Evolutionary conservation across 2,113 vertebrate species (phyloP), one percentile per base, ranked within the genome.

Genomic region (Emydocephalus ijimae): DNA sequence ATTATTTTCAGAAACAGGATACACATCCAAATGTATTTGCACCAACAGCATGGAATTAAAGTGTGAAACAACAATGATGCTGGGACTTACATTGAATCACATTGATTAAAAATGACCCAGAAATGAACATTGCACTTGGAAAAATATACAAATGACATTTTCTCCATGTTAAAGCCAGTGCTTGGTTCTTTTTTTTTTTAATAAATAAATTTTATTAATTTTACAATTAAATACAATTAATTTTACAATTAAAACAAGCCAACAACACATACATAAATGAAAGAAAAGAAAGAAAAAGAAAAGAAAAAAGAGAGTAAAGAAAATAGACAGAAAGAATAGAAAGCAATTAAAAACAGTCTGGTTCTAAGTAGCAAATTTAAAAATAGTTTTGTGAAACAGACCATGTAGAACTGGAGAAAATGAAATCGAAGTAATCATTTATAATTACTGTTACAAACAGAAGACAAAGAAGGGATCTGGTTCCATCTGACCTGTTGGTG

Each of bases 21-120:
- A 92, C 74, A 69, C 89, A 93, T 88, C 92, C 94, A 93, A 95
- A 86, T 94, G 95, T 94, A 93, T 94, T 89, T 29, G 34, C 95
- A 88, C 90, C 94, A 56, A 89, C 5, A 43, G 34, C 91, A 56
- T 69, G 92, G 93, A 91, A 90, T 89, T 92, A 91, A 90, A 34
- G 86, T 8, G 88, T 86, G 95, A 92, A 85, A 26, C 94, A 95
- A 93, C 64, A 89, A 69, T 85, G 93, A 92, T 54, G 91, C 90
- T 56, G 59, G n/a, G 26, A 90, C 29, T 94, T 4, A 21, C 21
- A 90, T 94, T 95, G 91, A 89, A 64, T 3, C 89, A 87, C 29
- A 69, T 20, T 90, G 91, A 94, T 96, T 81, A 81, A 81, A 81
- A 43, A 81, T 74, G n/a, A 34, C 14, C 64, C 64, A 18, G 29